A percentile compares a stretch with the other conserved stretches of the same genome.
Evolutionary conservation across 2,113 vertebrate genomes (phyloP).

Genomic region (Gavia stellata): DNA sequence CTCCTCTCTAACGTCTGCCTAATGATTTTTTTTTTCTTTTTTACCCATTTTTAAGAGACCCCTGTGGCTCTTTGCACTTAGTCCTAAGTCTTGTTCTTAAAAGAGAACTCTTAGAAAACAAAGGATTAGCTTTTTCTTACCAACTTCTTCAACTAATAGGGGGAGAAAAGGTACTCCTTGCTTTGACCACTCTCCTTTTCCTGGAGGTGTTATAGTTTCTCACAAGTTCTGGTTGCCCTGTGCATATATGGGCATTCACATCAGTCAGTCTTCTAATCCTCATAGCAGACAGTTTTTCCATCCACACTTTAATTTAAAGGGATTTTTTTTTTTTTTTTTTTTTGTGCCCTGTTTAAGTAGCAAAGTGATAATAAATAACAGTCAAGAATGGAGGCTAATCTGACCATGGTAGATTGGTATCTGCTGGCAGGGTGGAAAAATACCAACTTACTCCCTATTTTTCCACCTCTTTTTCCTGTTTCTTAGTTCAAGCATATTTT

Average conservation of each 20-base stretch:
- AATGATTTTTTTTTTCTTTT: neutral
- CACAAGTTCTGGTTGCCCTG: neutral
- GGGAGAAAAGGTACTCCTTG: neutral
- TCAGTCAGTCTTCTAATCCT: neutral
- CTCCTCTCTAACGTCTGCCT: neutral
- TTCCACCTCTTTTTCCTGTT: neutral
- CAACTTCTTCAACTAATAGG: neutral
- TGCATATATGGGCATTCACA: neutral
- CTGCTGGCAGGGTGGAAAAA: neutral
- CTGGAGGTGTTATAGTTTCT: neutral
- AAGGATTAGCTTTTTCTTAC: neutral
- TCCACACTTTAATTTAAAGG: neutral
- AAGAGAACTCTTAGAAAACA: neutral
- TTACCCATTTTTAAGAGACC: neutral
- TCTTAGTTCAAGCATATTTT: neutral
- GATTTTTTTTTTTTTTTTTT: neutral
- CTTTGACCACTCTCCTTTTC: neutral
- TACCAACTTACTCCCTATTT: neutral
- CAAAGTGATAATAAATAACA: neutral
- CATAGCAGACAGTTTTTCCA: neutral
- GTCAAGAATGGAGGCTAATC: neutral
- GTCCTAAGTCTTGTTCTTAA: neutral
- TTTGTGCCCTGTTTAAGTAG: neutral
- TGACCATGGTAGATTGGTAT: neutral
- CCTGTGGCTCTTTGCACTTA: neutral